Base-by-base conservation (phyloP, 2,888 invertebrate genomes). In the Cephus rjabovi region DNA sequence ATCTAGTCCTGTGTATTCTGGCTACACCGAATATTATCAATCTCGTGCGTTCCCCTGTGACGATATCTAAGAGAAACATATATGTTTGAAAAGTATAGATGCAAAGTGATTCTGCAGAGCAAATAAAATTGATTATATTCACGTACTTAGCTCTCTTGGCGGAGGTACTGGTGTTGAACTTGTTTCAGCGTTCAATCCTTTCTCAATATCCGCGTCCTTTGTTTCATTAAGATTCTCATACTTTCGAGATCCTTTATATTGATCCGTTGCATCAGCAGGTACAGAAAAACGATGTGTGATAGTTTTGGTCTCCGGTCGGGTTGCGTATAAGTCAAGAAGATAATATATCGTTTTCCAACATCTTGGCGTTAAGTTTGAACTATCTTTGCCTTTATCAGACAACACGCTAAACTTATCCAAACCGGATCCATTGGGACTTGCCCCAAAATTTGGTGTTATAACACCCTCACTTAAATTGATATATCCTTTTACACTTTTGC, bases 321-420 rank as follows among this genome's bases (percentile, higher is more conserved):
- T 97, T 11, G 98, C 98, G 90, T 99, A 99, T 76, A 98, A 92
- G 88, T 98, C 98, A 77, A 99, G 92, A 81, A 99, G 93, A 90
- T 97, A 96, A 91, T 98, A 98, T 84, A 99, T 96, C 0, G 98
- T 98, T 89, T 97, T 96, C 98, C 98, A 99, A 89, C 98, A 98
- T 85, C 96, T 95, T 15, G 97, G 97, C 4, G 95, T 95, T 82
- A 93, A 82, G 75, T 89, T 90, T 1, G 87, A 86, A 6, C 86
- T 86, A 71, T 90, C 91, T 83, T 91, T 91, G 81, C 92, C 92
- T 82, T 93, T 93, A 79, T 94, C 94, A 0, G 93, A 92, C 2
- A 93, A 89, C 0, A 93, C 90, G 1, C 92, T 92, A 69, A 93
- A 92, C 81, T 93, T 92, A 77, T 93, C 93, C 74, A 93, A 87